A percentile compares a stretch with the other conserved stretches of the same genome.
Conservation (phyloP, 2,888 invertebrate genomes). For the Leucoptera coffeella region DNA sequence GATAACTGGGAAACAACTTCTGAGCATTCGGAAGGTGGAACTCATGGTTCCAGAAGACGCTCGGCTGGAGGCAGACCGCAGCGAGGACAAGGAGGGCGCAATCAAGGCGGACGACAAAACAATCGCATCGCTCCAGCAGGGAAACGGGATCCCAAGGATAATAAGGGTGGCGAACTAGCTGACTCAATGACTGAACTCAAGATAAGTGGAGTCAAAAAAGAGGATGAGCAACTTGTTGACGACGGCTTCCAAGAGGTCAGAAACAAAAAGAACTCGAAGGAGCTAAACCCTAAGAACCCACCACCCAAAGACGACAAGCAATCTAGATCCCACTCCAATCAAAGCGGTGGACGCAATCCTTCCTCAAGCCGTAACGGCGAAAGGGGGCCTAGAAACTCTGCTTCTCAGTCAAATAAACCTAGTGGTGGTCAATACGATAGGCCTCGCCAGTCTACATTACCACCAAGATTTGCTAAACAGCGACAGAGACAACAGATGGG, state of each 20-base stretch:
- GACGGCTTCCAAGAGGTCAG: conserved; percentile 82
- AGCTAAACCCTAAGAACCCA: conserved; percentile 34
- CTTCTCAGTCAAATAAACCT: conserved; percentile 23
- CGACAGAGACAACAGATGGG: conserved; percentile 52
- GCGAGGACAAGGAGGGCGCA: conserved; percentile 24
- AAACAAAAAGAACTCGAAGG: conserved; percentile 70
- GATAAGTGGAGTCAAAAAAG: conserved; percentile 22
- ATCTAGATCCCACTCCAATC: conserved; percentile 39
- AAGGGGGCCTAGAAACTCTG: conserved; percentile 27
- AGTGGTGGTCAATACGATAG: conserved; percentile 33
- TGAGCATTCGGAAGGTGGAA: conserved; percentile 66
- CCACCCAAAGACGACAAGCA: conserved; percentile 26
- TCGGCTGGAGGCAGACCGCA: conserved; percentile 22
- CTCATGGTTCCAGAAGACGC: conserved; percentile 20
- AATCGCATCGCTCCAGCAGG: conserved; percentile 19
- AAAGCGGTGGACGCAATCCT: conserved; percentile 36
- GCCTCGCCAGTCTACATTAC: conserved; percentile 58
- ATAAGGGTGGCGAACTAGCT: conserved; percentile 25
- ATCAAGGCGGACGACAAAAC: conserved; percentile 27
- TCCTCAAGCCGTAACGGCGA: conserved; percentile 32
- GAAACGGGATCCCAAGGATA: conserved; percentile 23
- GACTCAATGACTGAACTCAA: conserved; percentile 39
- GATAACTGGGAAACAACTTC: conserved; percentile 79
- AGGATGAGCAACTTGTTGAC: conserved; percentile 50
- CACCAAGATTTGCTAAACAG: conserved; percentile 75